Evolutionary conservation across 2,797 vertebrate genomes (phyloP).

Genomic region (Tamandua tetradactyla): DNA sequence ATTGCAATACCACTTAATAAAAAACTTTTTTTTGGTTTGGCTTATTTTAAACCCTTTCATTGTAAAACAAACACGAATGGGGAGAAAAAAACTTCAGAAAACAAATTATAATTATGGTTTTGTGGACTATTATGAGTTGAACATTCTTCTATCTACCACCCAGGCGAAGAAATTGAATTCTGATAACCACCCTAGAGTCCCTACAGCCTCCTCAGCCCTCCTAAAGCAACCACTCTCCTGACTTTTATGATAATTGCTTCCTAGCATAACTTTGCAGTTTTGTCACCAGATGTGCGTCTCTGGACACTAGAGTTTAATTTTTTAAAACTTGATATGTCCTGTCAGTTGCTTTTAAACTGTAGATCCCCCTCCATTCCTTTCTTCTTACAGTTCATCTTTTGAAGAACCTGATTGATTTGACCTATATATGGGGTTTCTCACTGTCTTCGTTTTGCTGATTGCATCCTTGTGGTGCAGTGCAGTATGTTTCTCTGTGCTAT

Average conservation of each 20-base stretch:
- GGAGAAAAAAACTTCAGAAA: neutral
- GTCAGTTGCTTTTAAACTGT: neutral
- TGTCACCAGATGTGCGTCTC: neutral
- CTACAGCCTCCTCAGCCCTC: neutral
- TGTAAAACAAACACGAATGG: slow-evolving; percentile 11
- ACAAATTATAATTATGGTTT: neutral
- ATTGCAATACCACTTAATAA: neutral
- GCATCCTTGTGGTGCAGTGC: neutral
- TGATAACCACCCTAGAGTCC: neutral
- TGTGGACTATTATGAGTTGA: neutral
- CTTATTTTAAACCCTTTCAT: slow-evolving; percentile 39
- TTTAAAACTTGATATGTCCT: neutral
- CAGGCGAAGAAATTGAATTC: neutral
- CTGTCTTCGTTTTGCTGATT: slow-evolving; percentile 20
- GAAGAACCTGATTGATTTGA: neutral
- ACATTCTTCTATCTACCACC: neutral
- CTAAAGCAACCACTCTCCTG: neutral
- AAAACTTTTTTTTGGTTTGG: slow-evolving; percentile 6
- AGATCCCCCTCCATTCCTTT: neutral
- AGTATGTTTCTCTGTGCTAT: neutral
- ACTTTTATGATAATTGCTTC: neutral
- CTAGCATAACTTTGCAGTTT: neutral
- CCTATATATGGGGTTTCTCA: neutral
- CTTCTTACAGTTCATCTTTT: slow-evolving; percentile 35
- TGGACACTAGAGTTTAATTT: neutral